Conservation (phyloP, 2,797 vertebrate species). For the Syndactyla subalaris region DNA sequence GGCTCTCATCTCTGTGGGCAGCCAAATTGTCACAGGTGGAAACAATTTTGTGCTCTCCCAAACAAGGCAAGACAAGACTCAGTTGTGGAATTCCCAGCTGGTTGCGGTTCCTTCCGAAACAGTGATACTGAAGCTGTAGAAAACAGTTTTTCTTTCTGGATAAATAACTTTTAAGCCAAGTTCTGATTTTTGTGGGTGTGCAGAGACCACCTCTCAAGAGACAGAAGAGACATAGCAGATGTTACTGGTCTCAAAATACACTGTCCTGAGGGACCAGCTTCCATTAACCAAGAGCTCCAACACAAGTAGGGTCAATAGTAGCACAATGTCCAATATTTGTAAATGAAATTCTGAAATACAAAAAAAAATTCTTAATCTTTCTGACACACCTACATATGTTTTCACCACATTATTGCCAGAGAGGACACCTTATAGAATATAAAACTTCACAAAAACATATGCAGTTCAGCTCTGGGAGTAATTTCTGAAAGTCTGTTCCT, state of each 20-base stretch:
- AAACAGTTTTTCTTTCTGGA: background rate
- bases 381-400: background rate
- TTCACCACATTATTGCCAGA: background rate
- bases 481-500: conserved; percentile 14
- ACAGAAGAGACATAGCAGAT: background rate
- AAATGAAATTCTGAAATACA: background rate
- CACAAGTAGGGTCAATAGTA: background rate
- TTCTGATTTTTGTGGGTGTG: background rate
- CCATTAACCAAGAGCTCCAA: background rate
- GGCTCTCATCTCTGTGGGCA: accelerated
- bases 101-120: background rate
- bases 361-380: background rate
- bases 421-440: conserved; percentile 21
- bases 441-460: conserved; percentile 12
- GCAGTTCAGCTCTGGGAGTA: background rate
- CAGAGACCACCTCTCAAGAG: background rate
- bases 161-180: background rate
- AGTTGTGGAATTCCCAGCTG: background rate
- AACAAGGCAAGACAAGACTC: background rate
- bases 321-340: background rate
- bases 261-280: background rate
- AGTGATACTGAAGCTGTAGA: background rate
- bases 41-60: background rate
- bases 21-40: background rate
- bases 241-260: background rate